Conservation (phyloP, 2,113 vertebrate species). For the Nasalis larvatus region DNA sequence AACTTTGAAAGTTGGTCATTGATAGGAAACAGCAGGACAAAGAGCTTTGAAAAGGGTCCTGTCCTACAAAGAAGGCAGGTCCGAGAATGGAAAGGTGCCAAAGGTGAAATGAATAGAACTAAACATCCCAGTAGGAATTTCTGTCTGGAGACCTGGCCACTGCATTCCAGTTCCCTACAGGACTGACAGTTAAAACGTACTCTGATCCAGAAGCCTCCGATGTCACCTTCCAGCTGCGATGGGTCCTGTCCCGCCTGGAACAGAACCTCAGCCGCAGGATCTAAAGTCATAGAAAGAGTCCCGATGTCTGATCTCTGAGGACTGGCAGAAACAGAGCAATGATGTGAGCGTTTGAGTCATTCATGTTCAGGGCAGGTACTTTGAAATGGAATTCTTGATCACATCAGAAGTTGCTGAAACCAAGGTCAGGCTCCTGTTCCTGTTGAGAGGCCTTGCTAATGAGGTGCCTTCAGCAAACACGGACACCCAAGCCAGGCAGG, state of each 20-base stretch:
- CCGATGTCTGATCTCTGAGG: background rate
- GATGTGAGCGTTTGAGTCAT: background rate
- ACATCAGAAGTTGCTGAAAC: background rate
- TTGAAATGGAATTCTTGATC: background rate
- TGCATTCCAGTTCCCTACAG: background rate
- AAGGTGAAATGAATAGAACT: background rate
- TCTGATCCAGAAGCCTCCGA: background rate
- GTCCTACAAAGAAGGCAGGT: background rate
- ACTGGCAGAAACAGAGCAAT: background rate
- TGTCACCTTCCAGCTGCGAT: background rate
- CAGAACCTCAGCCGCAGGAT: background rate
- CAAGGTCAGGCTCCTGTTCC: background rate
- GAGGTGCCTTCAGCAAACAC: background rate
- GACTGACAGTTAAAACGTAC: background rate
- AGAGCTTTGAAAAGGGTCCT: background rate
- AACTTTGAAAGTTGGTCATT: background rate
- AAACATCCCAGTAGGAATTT: background rate
- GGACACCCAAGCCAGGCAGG: background rate
- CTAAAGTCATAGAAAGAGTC: background rate
- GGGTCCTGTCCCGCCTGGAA: accelerated
- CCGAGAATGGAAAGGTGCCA: background rate
- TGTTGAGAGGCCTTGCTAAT: background rate
- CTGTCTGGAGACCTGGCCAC: background rate
- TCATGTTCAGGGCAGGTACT: background rate
- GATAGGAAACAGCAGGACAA: background rate